These are phyloP conservation scores for Amblyornis subalaris DNA, from an alignment of 2,113 vertebrate species.

Conservation along the genomic window DNA sequence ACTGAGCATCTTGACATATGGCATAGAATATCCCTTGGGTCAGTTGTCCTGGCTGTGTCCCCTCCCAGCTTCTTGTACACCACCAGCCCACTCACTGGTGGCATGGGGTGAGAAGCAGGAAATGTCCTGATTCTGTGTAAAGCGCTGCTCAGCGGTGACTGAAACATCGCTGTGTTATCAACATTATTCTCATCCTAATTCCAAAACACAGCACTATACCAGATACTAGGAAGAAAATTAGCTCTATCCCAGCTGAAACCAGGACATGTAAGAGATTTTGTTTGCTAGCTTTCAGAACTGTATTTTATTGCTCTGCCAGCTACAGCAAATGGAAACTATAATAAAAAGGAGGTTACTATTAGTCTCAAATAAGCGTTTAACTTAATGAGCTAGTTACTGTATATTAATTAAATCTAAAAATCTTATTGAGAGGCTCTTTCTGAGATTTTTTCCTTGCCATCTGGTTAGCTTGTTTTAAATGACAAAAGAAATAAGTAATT, in stretches of 20 bases:
- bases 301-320: constrained; percentile 4
- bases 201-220: background rate
- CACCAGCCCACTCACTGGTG: background rate
- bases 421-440: constrained; percentile 54
- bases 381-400: constrained; percentile 51
- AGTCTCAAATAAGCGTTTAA: constrained; percentile 62
- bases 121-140: background rate
- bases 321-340: background rate
- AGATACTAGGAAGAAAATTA: background rate
- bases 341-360: constrained; percentile 25
- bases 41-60: background rate
- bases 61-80: background rate
- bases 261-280: background rate
- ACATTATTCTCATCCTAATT: background rate
- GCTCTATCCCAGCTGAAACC: background rate
- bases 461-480: constrained; percentile 67
- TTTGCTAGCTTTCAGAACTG: constrained; percentile 9
- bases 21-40: background rate
- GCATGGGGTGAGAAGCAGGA: background rate
- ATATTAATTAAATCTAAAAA: constrained; percentile 68
- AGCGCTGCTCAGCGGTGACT: background rate
- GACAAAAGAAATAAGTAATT: constrained; percentile 63
- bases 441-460: constrained; percentile 37
- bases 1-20: background rate
- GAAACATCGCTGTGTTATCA: background rate